A percentile compares a stretch with the other conserved stretches of the same genome.
Conservation (phyloP, 1,140 invertebrate genomes). For the Ericerus pela region DNA sequence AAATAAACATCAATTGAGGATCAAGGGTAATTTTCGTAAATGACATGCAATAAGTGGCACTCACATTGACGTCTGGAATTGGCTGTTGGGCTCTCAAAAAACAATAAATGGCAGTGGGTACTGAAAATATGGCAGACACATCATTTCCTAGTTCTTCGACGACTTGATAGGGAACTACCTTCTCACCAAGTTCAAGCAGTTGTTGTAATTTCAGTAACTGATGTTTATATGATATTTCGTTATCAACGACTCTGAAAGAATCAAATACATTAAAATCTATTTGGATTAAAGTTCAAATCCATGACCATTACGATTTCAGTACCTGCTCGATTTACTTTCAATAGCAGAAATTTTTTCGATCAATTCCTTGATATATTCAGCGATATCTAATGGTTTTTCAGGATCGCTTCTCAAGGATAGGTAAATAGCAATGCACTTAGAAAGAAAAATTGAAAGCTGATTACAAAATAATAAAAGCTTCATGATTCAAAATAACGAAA, state of each 20-base stretch:
- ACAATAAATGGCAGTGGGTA: slow-evolving; percentile 60
- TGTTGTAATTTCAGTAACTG: slow-evolving; percentile 36
- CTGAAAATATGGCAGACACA: slow-evolving; percentile 49
- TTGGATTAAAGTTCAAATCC: too few species aligned
- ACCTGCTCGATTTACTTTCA: slow-evolving; percentile 40
- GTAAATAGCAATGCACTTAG: slow-evolving; percentile 40
- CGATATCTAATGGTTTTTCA: slow-evolving; percentile 32
- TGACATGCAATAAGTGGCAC: slow-evolving; percentile 4
- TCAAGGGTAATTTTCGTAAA: slow-evolving; percentile 4
- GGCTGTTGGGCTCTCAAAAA: slow-evolving; percentile 45
- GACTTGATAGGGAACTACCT: slow-evolving; percentile 35
- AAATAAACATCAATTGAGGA: slow-evolving; percentile 15
- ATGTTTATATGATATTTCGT: slow-evolving; percentile 29
- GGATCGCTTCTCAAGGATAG: slow-evolving; percentile 36
- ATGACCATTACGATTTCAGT: slow-evolving; percentile 28
- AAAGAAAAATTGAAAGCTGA: slow-evolving; percentile 15
- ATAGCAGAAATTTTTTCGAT: slow-evolving; percentile 42
- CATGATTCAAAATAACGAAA: background rate
- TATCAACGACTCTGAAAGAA: background rate
- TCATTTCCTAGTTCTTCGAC: slow-evolving; percentile 42
- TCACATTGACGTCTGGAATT: slow-evolving; percentile 40
- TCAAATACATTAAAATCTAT: background rate
- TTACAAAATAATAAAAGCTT: background rate
- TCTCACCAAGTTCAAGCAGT: slow-evolving; percentile 31
- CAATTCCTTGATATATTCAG: slow-evolving; percentile 39